Conservation (phyloP, 2,888 invertebrate species). For the Branchipolynoe longqiensis region DNA sequence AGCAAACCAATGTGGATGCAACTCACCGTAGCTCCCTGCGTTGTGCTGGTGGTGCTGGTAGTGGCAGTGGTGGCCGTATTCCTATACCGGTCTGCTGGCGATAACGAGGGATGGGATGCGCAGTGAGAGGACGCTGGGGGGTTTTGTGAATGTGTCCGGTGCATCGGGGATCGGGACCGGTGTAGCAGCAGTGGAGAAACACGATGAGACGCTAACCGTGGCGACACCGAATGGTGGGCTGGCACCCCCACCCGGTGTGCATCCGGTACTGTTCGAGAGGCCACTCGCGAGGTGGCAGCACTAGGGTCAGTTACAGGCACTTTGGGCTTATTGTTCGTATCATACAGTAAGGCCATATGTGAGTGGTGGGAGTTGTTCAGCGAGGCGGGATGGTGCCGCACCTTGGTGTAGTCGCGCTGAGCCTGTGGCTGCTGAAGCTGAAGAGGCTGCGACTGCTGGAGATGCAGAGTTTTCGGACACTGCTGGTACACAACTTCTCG, state of each 20-base stretch:
- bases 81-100: too few species aligned
- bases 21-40: too few species aligned
- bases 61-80: too few species aligned
- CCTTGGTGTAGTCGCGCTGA: neutral
- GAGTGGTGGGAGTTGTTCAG: neutral
- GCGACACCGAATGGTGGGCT: too few species aligned
- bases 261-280: constrained; percentile 3
- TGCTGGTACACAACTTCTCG: constrained; percentile 4
- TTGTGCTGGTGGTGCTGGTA: too few species aligned
- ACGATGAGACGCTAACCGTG: too few species aligned
- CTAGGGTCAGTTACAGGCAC: constrained; percentile 19
- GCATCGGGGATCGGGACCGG: too few species aligned
- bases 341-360: constrained; percentile 11
- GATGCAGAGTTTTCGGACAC: neutral
- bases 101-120: too few species aligned
- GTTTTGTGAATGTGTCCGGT: too few species aligned
- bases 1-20: too few species aligned
- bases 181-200: too few species aligned
- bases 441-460: neutral
- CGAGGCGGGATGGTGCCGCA: neutral
- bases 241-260: constrained; percentile 12
- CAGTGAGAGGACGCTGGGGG: too few species aligned
- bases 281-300: neutral
- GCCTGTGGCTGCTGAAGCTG: neutral
- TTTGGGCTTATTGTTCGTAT: constrained; percentile 25